Conservation (phyloP, 2,797 vertebrate species). For the Gymnothorax javanicus region DNA sequence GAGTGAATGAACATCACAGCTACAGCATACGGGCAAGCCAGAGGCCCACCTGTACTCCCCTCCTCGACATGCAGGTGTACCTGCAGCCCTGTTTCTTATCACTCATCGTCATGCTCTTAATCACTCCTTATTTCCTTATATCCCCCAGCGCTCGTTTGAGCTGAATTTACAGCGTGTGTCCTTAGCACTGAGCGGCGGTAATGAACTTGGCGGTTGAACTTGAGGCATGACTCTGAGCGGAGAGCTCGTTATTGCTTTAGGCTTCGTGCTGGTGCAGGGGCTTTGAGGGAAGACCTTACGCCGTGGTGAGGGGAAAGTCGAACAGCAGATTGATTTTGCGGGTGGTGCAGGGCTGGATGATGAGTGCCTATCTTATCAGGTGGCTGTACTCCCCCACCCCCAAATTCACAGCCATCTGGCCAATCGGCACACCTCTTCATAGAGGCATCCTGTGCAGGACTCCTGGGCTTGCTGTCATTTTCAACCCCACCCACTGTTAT, state of each 20-base stretch:
- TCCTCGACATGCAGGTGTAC: too few relatives aligned
- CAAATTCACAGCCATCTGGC: too few relatives aligned
- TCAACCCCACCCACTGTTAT: too few relatives aligned
- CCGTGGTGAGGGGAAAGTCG: background rate
- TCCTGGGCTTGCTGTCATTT: too few relatives aligned
- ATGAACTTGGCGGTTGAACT: background rate
- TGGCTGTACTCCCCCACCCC: too few relatives aligned
- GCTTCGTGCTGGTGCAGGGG: background rate
- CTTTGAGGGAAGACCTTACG: background rate
- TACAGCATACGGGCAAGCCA: background rate
- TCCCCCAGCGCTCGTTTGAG: background rate
- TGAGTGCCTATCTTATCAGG: too few relatives aligned
- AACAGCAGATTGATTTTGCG: background rate
- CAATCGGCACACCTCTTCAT: background rate
- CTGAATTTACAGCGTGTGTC: background rate
- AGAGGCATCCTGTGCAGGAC: too few relatives aligned
- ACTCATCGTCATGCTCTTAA: background rate
- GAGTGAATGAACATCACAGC: background rate
- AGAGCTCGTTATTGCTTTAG: background rate
- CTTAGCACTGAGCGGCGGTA: too few relatives aligned
- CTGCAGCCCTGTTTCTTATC: background rate
- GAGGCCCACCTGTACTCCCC: slow-evolving; percentile 44
- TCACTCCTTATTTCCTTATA: background rate
- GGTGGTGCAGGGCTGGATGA: too few relatives aligned
- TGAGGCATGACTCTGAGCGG: background rate